A percentile compares a stretch with the other conserved stretches of the same genome.
Conservation (phyloP, 2,888 invertebrate species). For the Trichacis sp. region DNA sequence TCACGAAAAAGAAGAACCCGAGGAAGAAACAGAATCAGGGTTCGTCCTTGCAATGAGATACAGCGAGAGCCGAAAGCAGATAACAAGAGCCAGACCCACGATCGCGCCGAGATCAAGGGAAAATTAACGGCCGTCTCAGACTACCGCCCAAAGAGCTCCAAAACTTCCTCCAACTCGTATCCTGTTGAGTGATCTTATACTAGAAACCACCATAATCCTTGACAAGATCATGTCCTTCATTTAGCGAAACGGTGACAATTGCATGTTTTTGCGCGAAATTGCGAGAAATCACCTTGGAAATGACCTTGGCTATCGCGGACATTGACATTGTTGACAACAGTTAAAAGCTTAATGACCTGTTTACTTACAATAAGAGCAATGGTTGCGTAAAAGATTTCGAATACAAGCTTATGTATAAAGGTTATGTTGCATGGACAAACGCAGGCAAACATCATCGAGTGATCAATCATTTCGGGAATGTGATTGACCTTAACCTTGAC, state of each 20-base stretch:
- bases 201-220: slow-evolving; percentile 42
- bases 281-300: no score
- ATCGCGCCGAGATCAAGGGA: slow-evolving; percentile 48
- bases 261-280: no score
- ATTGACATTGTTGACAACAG: no score
- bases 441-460: no score
- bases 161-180: slow-evolving; percentile 46
- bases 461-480: no score
- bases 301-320: no score
- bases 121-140: slow-evolving; percentile 51
- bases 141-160: slow-evolving; percentile 41
- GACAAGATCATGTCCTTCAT: slow-evolving; percentile 50
- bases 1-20: slow-evolving; percentile 22
- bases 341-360: no score
- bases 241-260: slow-evolving; percentile 53
- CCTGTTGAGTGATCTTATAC: slow-evolving; percentile 41
- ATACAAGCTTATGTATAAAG: no score
- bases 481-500: no score
- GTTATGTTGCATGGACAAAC: no score
- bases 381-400: no score
- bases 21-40: slow-evolving; percentile 25
- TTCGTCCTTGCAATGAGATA: slow-evolving; percentile 31
- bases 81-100: slow-evolving; percentile 38
- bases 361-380: no score
- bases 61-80: slow-evolving; percentile 28